These are phyloP conservation scores for Phylloscopus collybita DNA, from an alignment of 2,797 vertebrate species.

Conservation along the genomic window DNA sequence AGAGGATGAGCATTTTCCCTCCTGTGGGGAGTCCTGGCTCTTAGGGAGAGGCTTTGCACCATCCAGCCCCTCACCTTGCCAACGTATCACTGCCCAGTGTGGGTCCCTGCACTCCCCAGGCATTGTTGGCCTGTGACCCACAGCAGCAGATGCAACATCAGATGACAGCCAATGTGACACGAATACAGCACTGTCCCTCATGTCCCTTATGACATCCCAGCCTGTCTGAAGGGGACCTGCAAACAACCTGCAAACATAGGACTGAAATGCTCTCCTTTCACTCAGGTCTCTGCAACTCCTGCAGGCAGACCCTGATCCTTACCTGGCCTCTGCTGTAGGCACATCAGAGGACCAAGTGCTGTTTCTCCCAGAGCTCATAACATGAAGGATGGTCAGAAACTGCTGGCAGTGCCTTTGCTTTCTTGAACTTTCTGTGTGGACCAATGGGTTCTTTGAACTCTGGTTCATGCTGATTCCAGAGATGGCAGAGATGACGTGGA, in stretches of 20 bases:
- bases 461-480: neutral
- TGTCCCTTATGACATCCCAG: too few species aligned
- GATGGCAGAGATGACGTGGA: neutral
- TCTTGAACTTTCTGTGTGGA: neutral
- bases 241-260: neutral
- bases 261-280: neutral
- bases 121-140: neutral
- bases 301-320: neutral
- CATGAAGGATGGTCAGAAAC: neutral
- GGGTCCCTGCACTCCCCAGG: neutral
- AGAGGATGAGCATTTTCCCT: fast-evolving
- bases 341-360: neutral
- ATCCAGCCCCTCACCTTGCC: neutral
- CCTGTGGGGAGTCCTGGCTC: neutral
- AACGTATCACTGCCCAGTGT: fast-evolving
- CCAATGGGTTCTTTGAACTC: fast-evolving
- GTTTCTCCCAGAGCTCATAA: neutral
- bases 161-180: neutral
- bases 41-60: neutral
- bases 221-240: neutral
- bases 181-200: neutral
- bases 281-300: neutral
- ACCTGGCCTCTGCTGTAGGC: neutral
- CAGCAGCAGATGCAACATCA: neutral
- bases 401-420: neutral